Evolutionary conservation across 2,113 vertebrate genomes (phyloP).

Genomic region (Tachuris rubrigastra): DNA sequence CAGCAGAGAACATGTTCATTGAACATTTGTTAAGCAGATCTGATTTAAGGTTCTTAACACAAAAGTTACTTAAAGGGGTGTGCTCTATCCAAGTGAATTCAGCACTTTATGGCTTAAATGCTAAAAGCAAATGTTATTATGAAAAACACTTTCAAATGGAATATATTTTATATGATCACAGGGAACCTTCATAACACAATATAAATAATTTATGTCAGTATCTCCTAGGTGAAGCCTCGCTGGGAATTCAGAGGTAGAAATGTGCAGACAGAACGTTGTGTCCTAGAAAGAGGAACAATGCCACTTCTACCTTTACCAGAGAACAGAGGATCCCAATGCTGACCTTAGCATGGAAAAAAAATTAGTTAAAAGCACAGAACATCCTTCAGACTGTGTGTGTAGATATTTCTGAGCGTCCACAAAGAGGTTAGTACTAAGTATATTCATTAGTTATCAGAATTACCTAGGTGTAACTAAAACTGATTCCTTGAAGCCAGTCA

Average conservation of each 20-base stretch:
- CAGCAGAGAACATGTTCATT: not conserved
- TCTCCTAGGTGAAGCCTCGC: not conserved
- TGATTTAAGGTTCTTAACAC: not conserved
- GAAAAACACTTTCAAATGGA: not conserved
- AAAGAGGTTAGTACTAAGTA: not conserved
- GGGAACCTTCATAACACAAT: not conserved
- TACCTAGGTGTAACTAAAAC: conserved; percentile 8
- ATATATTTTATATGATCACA: not conserved
- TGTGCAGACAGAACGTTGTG: not conserved
- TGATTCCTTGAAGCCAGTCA: conserved; percentile 3
- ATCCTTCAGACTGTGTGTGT: not conserved
- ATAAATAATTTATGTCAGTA: not conserved
- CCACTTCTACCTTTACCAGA: not conserved
- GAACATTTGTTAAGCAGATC: not conserved
- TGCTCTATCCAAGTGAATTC: not conserved
- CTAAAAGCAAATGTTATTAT: not conserved
- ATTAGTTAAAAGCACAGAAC: not conserved
- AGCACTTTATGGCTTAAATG: not conserved
- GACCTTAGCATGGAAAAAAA: not conserved
- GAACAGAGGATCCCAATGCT: not conserved
- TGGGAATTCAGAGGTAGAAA: not conserved
- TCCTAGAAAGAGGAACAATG: not conserved
- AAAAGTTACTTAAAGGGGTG: not conserved
- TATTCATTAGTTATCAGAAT: not conserved
- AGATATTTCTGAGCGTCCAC: not conserved